phyloP scores from a whole-genome alignment of 2,888 invertebrate genomes.

The Cyclophora punctaria region DNA sequence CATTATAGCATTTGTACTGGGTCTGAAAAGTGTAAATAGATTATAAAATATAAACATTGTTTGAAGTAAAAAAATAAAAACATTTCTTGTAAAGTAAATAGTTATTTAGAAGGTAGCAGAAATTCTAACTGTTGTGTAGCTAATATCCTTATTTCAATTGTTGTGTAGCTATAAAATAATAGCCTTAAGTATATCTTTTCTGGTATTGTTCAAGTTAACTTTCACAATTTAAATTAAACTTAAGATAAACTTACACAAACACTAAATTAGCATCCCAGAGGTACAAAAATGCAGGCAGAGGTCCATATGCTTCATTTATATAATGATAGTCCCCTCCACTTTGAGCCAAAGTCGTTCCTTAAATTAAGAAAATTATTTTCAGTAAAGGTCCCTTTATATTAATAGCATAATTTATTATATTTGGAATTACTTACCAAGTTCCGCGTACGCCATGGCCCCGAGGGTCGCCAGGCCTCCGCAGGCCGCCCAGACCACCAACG shows the following conservation, averaged over 20 bases:
- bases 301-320: conserved; percentile 93
- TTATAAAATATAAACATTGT: too few species aligned
- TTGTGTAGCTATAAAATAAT: too few species aligned
- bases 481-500: conserved; percentile 89
- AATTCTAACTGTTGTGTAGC: too few species aligned
- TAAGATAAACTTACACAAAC: conserved; percentile 85
- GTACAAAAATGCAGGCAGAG: conserved; percentile 93
- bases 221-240: background rate
- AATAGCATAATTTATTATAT: background rate
- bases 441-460: conserved; percentile 97
- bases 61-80: too few species aligned
- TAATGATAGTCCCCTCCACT: conserved; percentile 99
- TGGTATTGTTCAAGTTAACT: background rate
- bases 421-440: conserved; percentile 79
- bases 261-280: conserved; percentile 98
- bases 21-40: conserved; percentile 70
- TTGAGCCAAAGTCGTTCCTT: conserved; percentile 86
- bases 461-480: conserved; percentile 93
- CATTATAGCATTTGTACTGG: conserved; percentile 97
- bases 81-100: too few species aligned
- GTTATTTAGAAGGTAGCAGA: too few species aligned
- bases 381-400: background rate
- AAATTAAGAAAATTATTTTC: conserved; percentile 2
- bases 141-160: too few species aligned
- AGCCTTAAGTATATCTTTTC: too few species aligned